These are phyloP conservation scores for Conus canariensis DNA, from an alignment of 2,888 invertebrate species.

Conservation along the genomic window DNA sequence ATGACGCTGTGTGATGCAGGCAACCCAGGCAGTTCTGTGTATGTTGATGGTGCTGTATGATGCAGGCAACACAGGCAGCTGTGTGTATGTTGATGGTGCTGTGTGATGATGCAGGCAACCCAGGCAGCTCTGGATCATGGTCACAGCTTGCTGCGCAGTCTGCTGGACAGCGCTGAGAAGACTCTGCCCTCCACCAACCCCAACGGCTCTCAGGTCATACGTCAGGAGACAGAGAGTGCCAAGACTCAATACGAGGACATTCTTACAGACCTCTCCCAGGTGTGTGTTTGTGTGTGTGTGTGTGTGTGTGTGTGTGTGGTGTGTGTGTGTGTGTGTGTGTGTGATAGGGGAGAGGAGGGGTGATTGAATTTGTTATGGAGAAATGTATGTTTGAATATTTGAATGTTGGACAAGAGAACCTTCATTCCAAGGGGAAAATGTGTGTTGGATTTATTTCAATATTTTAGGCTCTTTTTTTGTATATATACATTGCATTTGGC, in stretches of 20 bases:
- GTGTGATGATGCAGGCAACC: conserved; percentile 83
- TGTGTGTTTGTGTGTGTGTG: conserved; percentile 74
- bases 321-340: not conserved
- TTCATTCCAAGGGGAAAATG: too few species aligned
- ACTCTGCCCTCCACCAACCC: conserved; percentile 95
- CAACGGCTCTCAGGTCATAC: conserved; percentile 91
- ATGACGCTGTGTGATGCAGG: too few species aligned
- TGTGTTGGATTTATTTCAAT: too few species aligned
- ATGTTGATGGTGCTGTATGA: not conserved
- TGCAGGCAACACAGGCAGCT: too few species aligned
- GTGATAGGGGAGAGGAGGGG: too few species aligned
- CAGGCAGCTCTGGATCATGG: conserved; percentile 96
- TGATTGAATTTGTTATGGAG: too few species aligned
- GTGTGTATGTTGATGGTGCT: too few species aligned
- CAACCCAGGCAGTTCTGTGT: not conserved
- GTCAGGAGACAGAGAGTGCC: conserved; percentile 93
- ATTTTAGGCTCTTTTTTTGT: too few species aligned
- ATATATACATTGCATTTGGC: too few species aligned
- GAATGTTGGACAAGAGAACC: too few species aligned
- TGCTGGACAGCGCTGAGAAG: conserved; percentile 93
- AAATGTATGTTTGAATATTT: too few species aligned
- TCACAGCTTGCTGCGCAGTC: conserved; percentile 86
- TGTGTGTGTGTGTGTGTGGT: conserved; percentile 2
- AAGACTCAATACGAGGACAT: conserved; percentile 94
- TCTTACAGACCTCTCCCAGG: conserved; percentile 80